Evolutionary conservation across 1,140 invertebrate species (phyloP), one percentile per base, ranked within the genome.

Genomic region (Cylas formicarius): DNA sequence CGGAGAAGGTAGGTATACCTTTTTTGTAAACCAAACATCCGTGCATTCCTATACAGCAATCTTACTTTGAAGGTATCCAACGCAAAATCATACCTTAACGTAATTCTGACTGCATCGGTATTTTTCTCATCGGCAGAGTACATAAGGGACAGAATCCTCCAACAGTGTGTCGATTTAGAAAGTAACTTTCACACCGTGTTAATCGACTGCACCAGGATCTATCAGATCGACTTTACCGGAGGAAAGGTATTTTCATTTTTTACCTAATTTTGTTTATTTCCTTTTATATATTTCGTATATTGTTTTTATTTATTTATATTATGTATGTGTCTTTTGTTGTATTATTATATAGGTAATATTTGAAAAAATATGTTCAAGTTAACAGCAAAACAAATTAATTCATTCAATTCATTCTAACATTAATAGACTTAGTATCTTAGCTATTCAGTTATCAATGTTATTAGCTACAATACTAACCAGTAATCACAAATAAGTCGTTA

Each of bases 61-160:
- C n/a, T n/a, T n/a, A n/a, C n/a, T n/a, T n/a, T n/a, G n/a, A n/a
- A n/a, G n/a, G n/a, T n/a, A n/a, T n/a, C n/a, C n/a, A n/a, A n/a
- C n/a, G n/a, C 58, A 11, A 52, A 57, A 13, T 62, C 67, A 20
- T 76, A 74, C 54, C 52, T 76, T 2, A 58, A 74, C 19, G 53
- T 81, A 2, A 72, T 67, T 4, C 72, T 76, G n/a, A 70, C 72
- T 61, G 52, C 75, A 10, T 73, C 74, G 27, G 60, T 81, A 6
- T 72, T 74, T 16, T 81, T 79, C 54, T 77, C 78, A 1, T 73
- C 74, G 2, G 72, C 76, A 10, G 77, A 80, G 52, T 77, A 77
- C 56, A 58, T 80, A 18, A 64, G 75, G 42, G 63, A 70, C 24
- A 65, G 69, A 14, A 71, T 81, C 4, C 66, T 69, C 6, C 75